Percentiles rank a stretch among this genome's conserved stretches.
phyloP scores from a whole-genome alignment of 2,888 invertebrate species.

The Dynastes tityus region DNA sequence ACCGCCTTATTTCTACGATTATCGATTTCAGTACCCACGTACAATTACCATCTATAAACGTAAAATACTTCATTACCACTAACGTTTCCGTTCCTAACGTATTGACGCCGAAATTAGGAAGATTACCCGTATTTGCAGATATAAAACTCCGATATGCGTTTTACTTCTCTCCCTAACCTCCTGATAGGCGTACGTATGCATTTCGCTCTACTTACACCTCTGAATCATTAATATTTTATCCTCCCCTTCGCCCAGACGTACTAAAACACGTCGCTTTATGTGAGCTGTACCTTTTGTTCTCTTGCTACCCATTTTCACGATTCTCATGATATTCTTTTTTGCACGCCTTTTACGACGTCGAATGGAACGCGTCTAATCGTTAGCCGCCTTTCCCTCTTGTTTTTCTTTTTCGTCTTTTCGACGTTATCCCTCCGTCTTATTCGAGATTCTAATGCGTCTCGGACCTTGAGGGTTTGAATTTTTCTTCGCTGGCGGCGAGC shows the following conservation, averaged over 20 bases:
- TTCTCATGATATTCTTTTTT: background rate
- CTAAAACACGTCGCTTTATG: conserved; percentile 13
- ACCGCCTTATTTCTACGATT: background rate
- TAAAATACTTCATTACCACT: background rate
- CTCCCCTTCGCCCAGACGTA: background rate
- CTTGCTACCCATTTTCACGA: conserved; percentile 7
- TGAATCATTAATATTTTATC: conserved; percentile 8
- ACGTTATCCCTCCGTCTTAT: background rate
- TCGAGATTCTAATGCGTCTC: conserved; percentile 22
- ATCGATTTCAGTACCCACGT: background rate
- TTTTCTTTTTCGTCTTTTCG: too few species aligned
- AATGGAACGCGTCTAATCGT: conserved; percentile 9
- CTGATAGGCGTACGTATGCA: background rate
- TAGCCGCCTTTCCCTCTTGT: background rate
- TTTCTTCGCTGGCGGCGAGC: conserved; percentile 12
- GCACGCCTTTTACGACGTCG: background rate
- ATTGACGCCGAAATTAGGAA: background rate
- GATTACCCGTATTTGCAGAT: too few species aligned
- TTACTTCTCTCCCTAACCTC: too few species aligned
- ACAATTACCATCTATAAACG: background rate
- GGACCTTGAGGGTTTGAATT: conserved; percentile 33
- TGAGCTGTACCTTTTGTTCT: background rate
- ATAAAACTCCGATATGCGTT: too few species aligned
- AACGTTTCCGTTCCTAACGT: background rate
- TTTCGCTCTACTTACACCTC: background rate